Evolutionary conservation across 2,888 invertebrate genomes (phyloP).

Genomic region (Anthophora plumipes): DNA sequence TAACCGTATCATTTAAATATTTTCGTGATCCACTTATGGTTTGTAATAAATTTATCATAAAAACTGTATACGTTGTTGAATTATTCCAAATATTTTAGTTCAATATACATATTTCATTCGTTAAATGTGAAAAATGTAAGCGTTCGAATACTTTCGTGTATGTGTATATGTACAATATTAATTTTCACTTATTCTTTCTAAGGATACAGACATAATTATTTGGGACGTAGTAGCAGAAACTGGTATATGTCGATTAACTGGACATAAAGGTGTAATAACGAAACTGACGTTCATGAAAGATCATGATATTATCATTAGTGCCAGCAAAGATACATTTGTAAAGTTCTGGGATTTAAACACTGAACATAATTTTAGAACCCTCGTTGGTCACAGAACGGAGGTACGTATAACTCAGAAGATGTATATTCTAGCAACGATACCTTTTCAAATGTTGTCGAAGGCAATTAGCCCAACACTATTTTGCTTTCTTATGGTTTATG

Average conservation of each 20-base stretch:
- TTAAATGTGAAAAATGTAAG: too few relatives aligned
- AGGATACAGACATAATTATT: conserved; percentile 97
- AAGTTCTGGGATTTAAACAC: conserved; percentile 99
- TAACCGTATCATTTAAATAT: too few relatives aligned
- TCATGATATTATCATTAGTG: conserved; percentile 89
- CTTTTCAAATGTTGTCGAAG: too few relatives aligned
- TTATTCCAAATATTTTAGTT: too few relatives aligned
- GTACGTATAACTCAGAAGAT: conserved; percentile 80
- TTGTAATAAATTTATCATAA: too few relatives aligned
- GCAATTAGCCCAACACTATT: too few relatives aligned
- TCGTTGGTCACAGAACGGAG: conserved; percentile 95
- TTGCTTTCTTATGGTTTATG: too few relatives aligned
- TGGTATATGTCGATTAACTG: conserved; percentile 94
- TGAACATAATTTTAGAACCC: conserved; percentile 97
- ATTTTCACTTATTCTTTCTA: conserved; percentile 43
- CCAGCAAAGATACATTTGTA: conserved; percentile 96
- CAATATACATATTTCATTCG: too few relatives aligned
- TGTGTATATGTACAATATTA: conserved; percentile 12
- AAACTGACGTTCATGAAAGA: conserved; percentile 91
- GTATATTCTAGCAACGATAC: too few relatives aligned
- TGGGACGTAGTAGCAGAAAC: conserved; percentile 97
- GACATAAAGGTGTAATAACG: conserved; percentile 96
- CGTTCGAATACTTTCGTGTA: too few relatives aligned
- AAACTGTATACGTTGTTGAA: too few relatives aligned
- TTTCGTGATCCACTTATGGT: too few relatives aligned